Base-by-base conservation (phyloP, 2,888 invertebrate genomes). In the Limnephilus marmoratus region DNA sequence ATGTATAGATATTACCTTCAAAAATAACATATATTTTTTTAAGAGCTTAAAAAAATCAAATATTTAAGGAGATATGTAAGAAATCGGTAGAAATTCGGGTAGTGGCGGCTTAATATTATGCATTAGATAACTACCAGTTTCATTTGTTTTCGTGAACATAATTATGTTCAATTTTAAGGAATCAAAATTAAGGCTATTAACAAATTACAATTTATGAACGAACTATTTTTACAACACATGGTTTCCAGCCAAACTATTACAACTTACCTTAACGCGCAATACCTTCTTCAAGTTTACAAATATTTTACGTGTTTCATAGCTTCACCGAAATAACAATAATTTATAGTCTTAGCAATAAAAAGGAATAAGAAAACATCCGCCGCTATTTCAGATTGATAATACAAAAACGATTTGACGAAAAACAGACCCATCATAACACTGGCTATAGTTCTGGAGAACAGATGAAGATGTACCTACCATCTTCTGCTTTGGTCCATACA, bases 401-500 rank as follows among this genome's bases (percentile, higher is more conserved):
- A 68, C 53, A 87, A 87, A 68, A 86, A 45, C 86, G 18, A 68
- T 87, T 87, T 68, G 87, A 87, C 87, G 87, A 87, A 68, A 68
- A 68, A 29, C 87, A 87, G 87, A 87, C 34, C 68, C 68, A 18
- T 87, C 86, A 86, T 29, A 86, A 86, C 45, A n/a, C 45, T 29
- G 29, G 49, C 86, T 29, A 86, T 45, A 86, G 83, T 34, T 83
- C 83, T 83, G 83, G 7, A 24, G 83, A 83, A 34, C 2, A 34
- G 83, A 41, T 24, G 83, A 37, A 37, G 34, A n/a, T 41, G 34
- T 12, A 15, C 24, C 24, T 12, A 5, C 24, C 24, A 68, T 24
- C 68, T 24, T 68, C 68, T 68, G 9, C 24, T 68, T 68, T 68
- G n/a, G 68, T 68, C 68, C 68, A 68, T 68, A 68, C 68, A 68